These are phyloP conservation scores for Campoplex nolae DNA, from an alignment of 2,888 invertebrate genomes.

Conservation along the genomic window DNA sequence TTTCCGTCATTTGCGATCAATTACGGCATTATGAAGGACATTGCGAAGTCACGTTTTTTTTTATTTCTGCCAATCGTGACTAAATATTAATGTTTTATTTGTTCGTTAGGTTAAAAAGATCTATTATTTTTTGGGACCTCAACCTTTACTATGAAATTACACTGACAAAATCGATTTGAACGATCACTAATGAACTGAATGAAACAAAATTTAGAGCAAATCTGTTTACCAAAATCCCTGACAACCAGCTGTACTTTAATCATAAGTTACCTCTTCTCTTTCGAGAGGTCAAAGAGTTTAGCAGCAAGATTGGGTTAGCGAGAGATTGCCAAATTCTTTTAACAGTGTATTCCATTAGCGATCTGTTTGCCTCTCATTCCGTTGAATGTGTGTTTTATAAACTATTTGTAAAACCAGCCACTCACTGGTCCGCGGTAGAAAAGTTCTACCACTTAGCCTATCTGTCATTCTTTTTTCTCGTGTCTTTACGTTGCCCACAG, in stretches of 20 bases:
- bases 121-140: too few relatives aligned
- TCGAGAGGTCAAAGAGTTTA: background rate
- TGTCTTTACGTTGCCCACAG: constrained; percentile 6
- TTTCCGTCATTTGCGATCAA: too few relatives aligned
- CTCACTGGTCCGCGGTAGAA: constrained; percentile 25
- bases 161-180: too few relatives aligned
- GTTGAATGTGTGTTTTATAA: constrained; percentile 3
- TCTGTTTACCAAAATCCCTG: background rate
- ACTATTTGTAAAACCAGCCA: constrained; percentile 33
- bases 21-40: too few relatives aligned
- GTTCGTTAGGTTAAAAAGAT: too few relatives aligned
- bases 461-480: constrained; percentile 44
- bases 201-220: background rate
- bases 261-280: background rate
- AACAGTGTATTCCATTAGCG: constrained; percentile 2
- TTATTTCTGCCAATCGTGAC: too few relatives aligned
- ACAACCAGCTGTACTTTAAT: background rate
- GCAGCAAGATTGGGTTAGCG: constrained; percentile 6
- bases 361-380: constrained; percentile 6
- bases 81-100: too few relatives aligned
- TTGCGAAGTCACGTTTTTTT: too few relatives aligned
- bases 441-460: constrained; percentile 26
- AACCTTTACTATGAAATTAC: too few relatives aligned
- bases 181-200: background rate
- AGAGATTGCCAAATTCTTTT: background rate